Evolutionary conservation across 1,140 invertebrate species (phyloP), one percentile per base, ranked within the genome.

Genomic region (Drosophila orosa): DNA sequence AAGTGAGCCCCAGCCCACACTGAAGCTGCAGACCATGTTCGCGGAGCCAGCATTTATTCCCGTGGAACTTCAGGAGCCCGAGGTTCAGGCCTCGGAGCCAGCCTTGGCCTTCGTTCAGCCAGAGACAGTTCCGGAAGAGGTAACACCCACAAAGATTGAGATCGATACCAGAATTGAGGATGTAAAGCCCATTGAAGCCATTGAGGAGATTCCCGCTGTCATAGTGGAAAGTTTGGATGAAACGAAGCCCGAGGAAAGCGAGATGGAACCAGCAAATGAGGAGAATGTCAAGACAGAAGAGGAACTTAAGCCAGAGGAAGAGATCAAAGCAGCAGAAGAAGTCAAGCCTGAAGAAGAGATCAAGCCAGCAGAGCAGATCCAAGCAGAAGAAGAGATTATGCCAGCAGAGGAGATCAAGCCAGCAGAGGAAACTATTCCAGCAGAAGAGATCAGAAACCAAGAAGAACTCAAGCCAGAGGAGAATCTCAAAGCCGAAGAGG

Each of bases 21-120:
- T 90, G 13, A 85, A 86, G 39, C 22, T 90, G 37, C 68, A 90
- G 52, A 90, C 85, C 7, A 67, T 90, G 60, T 90, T 90, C 25
- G 40, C 52, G 22, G 65, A 78, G 6, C 27, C 61, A 1, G 39
- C 44, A 9, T 10, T 48, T 8, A 39, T 44, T 22, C 42, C 66
- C 3, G 55, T 48, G 8, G 68, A 72, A n/a, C 6, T 33, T 0
- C 62, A 72, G 8, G 84, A 89, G 19, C 76, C 79, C 0, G 48
- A 59, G 33, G 74, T 55, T 1, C 68, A 81, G 54, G 85, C 86
- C 6, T 86, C 85, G 0, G 86, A 82, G 10, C 47, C 72, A 19
- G 81, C 74, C 7, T 57, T 73, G 1, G 52, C 60, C 8, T 63
- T 77, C 12, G 68, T 67, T 13, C 52, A 72, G 8, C 80, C 78